Evolutionary conservation across 2,888 invertebrate species (phyloP), one percentile per base, ranked within the genome.

Genomic region (Tachina lurida): DNA sequence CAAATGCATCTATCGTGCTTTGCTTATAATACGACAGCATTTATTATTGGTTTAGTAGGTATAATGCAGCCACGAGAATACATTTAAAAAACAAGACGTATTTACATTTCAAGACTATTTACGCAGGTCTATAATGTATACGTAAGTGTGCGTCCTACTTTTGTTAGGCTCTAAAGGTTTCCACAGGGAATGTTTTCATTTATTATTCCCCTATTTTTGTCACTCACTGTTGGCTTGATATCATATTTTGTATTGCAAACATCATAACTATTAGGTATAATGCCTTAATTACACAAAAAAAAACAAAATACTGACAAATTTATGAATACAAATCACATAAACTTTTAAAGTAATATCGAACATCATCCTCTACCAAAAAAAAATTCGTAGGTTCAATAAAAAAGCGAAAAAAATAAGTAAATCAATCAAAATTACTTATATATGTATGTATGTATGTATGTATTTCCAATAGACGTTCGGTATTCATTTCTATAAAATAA

Each of bases 271-370:
- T 41, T 63, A n/a, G n/a, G n/a, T n/a, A 9, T 17, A 22, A 58
- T 19, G 43, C 13, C 56, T 58, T 60, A 68, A 73, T 60, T 39
- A 39, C 19, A 19, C 4, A 58, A 19, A 74, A 43, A 80, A 60
- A n/a, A 31, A 58, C 56, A 43, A 80, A 60, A n/a, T 45, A 58
- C 56, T 10, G 31, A 60, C 43, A 70, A 75, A 75, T 17, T 65
- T 49, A 56, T 63, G 22, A 52, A 76, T 45, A 82, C 19, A 75
- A 56, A 70, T 65, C 19, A 15, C 41, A 76, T 75, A 67, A 82
- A 76, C 19, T 67, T 86, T 83, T 62, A 67, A 83, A 75, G 73
- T 67, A 68, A 76, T 76, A 67, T 39, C 45, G 15, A 56, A 63
- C 62, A 63, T 54, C 52, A 71, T 63, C 19, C 39, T 68, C 49